These are phyloP conservation scores for Thalassophryne amazonica DNA, from an alignment of 2,797 vertebrate genomes.

Conservation along the genomic window DNA sequence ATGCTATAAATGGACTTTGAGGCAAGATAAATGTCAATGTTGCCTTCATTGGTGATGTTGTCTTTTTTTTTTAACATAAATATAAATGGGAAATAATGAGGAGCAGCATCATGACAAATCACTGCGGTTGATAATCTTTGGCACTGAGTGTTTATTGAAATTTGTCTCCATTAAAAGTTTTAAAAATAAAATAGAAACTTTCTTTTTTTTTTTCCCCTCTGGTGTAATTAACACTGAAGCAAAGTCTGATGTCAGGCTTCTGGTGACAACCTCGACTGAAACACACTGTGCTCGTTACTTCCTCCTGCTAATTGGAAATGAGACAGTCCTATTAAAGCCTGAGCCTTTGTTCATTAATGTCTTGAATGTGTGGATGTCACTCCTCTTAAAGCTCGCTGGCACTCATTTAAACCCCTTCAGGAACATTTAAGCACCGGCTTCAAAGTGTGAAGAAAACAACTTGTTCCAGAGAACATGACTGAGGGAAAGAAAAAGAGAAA, in stretches of 20 bases:
- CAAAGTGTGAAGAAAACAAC: conserved; percentile 42
- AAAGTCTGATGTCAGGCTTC: conserved; percentile 42
- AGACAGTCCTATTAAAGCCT: conserved; percentile 47
- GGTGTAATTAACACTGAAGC: conserved; percentile 45
- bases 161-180: conserved; percentile 20
- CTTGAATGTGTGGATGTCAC: conserved; percentile 43
- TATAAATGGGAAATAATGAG: conserved; percentile 1
- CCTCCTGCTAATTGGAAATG: conserved; percentile 49
- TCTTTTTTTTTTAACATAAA: conserved; percentile 4
- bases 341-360: conserved; percentile 44
- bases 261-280: conserved; percentile 57
- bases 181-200: too few relatives aligned
- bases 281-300: conserved; percentile 37
- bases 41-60: conserved; percentile 1
- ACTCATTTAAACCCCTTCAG: conserved; percentile 41
- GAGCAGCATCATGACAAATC: not conserved
- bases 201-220: conserved; percentile 14
- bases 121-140: conserved; percentile 4
- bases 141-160: conserved; percentile 13
- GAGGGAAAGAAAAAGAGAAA: conserved; percentile 15
- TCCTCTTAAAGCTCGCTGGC: conserved; percentile 26
- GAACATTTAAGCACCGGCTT: conserved; percentile 43
- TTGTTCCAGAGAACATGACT: conserved; percentile 18
- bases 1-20: not conserved
- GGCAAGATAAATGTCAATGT: not conserved